Evolutionary conservation across 2,888 invertebrate genomes (phyloP), one percentile per base, ranked within the genome.

Genomic region (Diarsia brunnea): DNA sequence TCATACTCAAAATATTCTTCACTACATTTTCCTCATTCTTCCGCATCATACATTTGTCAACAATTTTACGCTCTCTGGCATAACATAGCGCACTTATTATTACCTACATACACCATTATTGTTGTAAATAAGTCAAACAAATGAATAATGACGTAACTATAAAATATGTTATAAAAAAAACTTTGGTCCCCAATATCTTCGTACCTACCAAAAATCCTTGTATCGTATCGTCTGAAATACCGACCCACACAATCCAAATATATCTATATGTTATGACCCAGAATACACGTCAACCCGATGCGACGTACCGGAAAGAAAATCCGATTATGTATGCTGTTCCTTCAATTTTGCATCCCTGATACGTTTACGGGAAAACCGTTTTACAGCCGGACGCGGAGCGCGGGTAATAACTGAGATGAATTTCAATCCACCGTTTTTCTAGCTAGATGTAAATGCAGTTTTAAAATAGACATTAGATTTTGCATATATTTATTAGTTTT

Each of bases 261-360:
- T n/a, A n/a, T n/a, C n/a, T n/a, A 7, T 43, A 73, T 73, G 61
- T 74, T 51, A 51, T 74, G n/a, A 24, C 27, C 49, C 11, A 51
- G 38, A 73, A 19, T 43, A 51, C n/a, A 21, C 27, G 3, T n/a
- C 38, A 43, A 66, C 47, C 10, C 24, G 47, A 66, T 47, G 7
- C 24, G 47, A 75, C 47, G 67, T 27, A 16, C 69, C 47, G 64
- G 63, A 24, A 43, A 64, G 67, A 43, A 74, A 74, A 74, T 47
- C n/a, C 38, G 67, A 68, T 70, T 78, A 69, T n/a, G 55, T 67
- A 55, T 55, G 60, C 69, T 70, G 1, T 49, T 68, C 55, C 75
- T 55, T 64, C 43, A 75, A 81, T 75, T 80, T 81, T 63, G 66
- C 66, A 75, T 67, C 19, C 14, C n/a, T 60, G 38, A 79, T 64